Base-by-base conservation (phyloP, 2,113 vertebrate genomes). In the Mobula birostris region DNA sequence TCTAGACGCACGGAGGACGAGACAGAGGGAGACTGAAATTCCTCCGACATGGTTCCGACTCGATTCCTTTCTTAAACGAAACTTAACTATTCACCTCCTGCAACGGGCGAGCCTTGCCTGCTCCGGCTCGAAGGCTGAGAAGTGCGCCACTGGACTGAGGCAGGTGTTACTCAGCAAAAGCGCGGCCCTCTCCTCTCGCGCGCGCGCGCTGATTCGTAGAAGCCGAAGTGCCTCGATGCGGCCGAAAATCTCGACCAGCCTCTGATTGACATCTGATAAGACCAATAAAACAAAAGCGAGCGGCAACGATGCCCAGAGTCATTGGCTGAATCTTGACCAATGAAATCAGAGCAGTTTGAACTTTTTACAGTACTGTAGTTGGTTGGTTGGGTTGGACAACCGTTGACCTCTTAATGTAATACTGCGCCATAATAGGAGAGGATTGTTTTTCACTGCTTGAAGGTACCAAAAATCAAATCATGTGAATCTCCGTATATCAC, bases 31-130 rank as follows among this genome's bases (percentile, higher is more conserved):
- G 68, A 27, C 32, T 92, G 63, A 32, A n/a, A 92, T 11, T 92
- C 90, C 17, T 92, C 90, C 36, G 90, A 32, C 90, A 92, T 92
- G 88, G n/a, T 92, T 85, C 48, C 27, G 83, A 61, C 40, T 48
- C 8, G 40, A 29, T 56, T 63, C 15, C 2, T 32, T 66, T 66
- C 1, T 87, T 27, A 58, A 27, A 87, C 29, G 2, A 88, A 88
- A 88, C 58, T 61, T 15, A n/a, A 32, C 61, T 66, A 0, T 66
- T 90, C 29, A n/a, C n/a, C 14, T 19, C 32, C 61, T 48, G 2
- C 48, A 48, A 4, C 48, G 48, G 48, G 48, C 3, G 48, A 68
- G 21, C 85, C 9, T 27, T 70, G 88, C 1, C 9, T 12, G 66
- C 9, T 32, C 15, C 36, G 87, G 19, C 36, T 70, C 24, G 40